phyloP scores from a whole-genome alignment of 2,888 invertebrate species.

The Hemaris fuciformis region DNA sequence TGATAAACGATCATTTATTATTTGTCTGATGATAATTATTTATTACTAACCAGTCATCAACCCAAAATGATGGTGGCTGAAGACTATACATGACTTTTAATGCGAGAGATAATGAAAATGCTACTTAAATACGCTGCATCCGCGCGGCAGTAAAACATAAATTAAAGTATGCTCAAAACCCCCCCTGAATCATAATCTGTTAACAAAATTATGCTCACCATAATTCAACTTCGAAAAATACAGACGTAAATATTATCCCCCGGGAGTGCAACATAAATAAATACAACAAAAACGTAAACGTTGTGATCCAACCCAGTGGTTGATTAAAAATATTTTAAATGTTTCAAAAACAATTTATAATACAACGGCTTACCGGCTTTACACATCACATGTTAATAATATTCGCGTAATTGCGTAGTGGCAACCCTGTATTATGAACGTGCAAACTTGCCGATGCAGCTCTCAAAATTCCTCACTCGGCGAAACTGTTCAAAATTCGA shows the following conservation, averaged over 20 bases:
- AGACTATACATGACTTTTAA: too few species aligned
- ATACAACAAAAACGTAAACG: conserved; percentile 2
- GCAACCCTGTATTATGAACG: conserved; percentile 54
- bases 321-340: conserved; percentile 10
- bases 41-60: too few species aligned
- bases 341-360: conserved; percentile 9
- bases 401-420: conserved; percentile 28
- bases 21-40: too few species aligned
- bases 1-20: too few species aligned
- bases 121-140: too few species aligned
- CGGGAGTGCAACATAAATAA: not conserved
- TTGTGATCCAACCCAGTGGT: not conserved
- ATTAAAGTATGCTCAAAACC: not conserved
- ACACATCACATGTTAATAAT: conserved; percentile 16
- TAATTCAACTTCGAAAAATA: not conserved
- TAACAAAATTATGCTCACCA: not conserved
- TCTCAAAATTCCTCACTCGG: conserved; percentile 3
- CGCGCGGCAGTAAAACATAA: too few species aligned
- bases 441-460: conserved; percentile 13
- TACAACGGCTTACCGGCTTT: conserved; percentile 1
- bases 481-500: not conserved
- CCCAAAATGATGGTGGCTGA: too few species aligned
- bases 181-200: not conserved
- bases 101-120: too few species aligned
- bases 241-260: not conserved